Percentiles rank a stretch among this genome's conserved stretches.
phyloP scores from a whole-genome alignment of 1,140 invertebrate genomes.

The Glomeris maerens region DNA sequence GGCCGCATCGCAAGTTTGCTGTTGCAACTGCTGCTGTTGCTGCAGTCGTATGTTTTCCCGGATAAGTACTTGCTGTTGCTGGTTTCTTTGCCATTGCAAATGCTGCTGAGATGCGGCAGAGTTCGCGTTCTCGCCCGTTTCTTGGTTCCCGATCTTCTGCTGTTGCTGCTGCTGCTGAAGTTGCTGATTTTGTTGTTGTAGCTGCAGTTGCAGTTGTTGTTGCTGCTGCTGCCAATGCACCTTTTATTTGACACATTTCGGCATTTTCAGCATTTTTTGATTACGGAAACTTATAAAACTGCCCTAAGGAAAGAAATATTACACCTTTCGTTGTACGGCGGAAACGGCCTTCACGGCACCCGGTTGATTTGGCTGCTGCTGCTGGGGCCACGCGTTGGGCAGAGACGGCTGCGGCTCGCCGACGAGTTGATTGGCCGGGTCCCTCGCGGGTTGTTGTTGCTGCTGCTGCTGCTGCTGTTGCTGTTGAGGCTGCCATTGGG shows the following conservation, averaged over 20 bases:
- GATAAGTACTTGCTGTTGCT: conserved; percentile 18
- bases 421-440: conserved; percentile 28
- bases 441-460: too few relatives aligned
- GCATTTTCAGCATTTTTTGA: conserved; percentile 8
- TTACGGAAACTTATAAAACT: too few relatives aligned
- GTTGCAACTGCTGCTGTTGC: conserved; percentile 12
- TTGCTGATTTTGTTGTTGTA: conserved; percentile 9
- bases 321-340: conserved; percentile 24
- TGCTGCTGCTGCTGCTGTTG: conserved; percentile 17
- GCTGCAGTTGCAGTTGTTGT: conserved; percentile 16
- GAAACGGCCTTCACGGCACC: conserved; percentile 22
- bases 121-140: not conserved
- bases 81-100: conserved; percentile 8
- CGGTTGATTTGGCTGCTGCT: conserved; percentile 22
- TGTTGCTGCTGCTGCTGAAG: conserved; percentile 10
- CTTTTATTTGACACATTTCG: conserved; percentile 4
- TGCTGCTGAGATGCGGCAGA: conserved; percentile 15
- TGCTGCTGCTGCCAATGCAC: conserved; percentile 21
- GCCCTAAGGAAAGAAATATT: too few relatives aligned
- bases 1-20: conserved; percentile 3
- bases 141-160: too few relatives aligned
- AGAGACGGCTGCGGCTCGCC: conserved; percentile 30
- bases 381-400: conserved; percentile 25
- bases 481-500: conserved; percentile 7
- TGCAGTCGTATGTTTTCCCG: conserved; percentile 9